phyloP scores from a whole-genome alignment of 1,140 invertebrate species.

The Melitaea cinxia region DNA sequence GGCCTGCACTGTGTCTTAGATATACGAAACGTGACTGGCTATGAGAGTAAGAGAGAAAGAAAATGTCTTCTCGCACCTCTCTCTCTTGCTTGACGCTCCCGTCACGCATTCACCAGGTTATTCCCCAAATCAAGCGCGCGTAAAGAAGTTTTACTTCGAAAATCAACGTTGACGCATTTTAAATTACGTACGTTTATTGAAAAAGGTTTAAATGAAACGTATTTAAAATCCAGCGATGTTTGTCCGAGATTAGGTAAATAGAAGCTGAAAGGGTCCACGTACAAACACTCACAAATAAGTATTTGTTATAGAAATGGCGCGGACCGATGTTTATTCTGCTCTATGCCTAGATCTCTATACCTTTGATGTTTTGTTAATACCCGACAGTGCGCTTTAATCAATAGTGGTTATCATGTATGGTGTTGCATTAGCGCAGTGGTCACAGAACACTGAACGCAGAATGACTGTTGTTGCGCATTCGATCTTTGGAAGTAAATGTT shows the following conservation, averaged over 20 bases:
- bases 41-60: no score
- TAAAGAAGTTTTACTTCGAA: no score
- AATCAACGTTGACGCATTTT: neutral
- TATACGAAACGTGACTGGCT: no score
- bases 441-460: no score
- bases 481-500: no score
- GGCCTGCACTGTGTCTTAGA: no score
- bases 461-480: no score
- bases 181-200: neutral
- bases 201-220: neutral
- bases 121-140: no score
- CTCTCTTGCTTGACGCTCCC: no score
- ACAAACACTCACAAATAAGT: constrained; percentile 13
- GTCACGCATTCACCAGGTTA: no score
- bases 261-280: constrained; percentile 2
- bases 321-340: constrained; percentile 28
- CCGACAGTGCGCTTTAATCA: constrained; percentile 19
- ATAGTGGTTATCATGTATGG: constrained; percentile 19
- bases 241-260: constrained; percentile 9
- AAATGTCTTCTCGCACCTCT: no score
- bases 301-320: constrained; percentile 26
- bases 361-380: constrained; percentile 26
- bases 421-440: no score
- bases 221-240: neutral
- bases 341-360: constrained; percentile 17